Evolutionary conservation across 2,113 vertebrate genomes (phyloP), one percentile per base, ranked within the genome.

Genomic region (Nycticebus coucang): DNA sequence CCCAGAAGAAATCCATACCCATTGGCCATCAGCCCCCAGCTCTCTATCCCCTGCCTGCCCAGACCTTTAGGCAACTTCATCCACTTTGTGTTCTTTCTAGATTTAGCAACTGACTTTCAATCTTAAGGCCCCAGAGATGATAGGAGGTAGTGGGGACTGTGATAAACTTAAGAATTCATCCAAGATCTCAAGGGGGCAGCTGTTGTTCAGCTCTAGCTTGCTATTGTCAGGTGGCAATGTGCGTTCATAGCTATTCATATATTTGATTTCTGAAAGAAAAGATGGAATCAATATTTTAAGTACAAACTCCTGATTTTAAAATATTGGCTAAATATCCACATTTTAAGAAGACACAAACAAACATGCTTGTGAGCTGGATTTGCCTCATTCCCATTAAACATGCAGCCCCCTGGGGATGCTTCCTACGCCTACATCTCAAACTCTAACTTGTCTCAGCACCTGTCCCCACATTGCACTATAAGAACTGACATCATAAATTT

Each of bases 251-350:
- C 24, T 24, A 60, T 24, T 41, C 41, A 41, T 72, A 22, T 62
- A 41, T 97, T 86, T 86, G 21, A 81, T 62, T 78, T 79, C 62
- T 68, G 74, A 87, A 91, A 94, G 37, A 84, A 22, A 84, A 90
- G 18, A 19, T 77, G 87, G 60, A 66, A 53, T 57, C 62, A 71
- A 22, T 50, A 87, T 94, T 82, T 94, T 64, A 87, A 89, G 74
- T 91, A 82, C 50, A 91, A 87, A 77, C 66, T 89, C 41, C 89
- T 84, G 68, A 93, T 92, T 86, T 89, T 57, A 85, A 93, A 85
- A 86, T 35, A 19, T 71, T 89, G 79, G 26, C 21, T 86, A 86
- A 68, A 68, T 94, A 77, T 62, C 57, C 24, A 72, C 24, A 55
- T 57, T 45, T 72, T 72, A 26, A 28, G 87, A 95, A 57, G 30